A percentile compares a stretch with the other conserved stretches of the same genome.
These are phyloP conservation scores for Hippocampus kuda DNA, from an alignment of 2,797 vertebrate genomes.

Conservation along the genomic window DNA sequence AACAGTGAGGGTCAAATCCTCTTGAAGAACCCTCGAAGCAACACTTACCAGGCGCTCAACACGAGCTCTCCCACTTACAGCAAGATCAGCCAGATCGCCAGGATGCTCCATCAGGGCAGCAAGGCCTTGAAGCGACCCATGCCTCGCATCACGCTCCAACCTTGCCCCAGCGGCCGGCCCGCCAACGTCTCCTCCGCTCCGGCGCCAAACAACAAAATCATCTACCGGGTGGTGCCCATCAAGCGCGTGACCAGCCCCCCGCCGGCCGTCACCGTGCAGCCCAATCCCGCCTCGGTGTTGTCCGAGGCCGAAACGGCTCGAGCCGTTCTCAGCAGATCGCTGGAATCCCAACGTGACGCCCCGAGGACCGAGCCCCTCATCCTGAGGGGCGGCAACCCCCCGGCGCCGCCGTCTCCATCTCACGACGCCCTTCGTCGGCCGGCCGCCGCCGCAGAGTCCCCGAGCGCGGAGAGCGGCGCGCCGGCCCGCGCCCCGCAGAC, in stretches of 20 bases:
- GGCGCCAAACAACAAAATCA: constrained; percentile 27
- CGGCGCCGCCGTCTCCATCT: constrained; percentile 8
- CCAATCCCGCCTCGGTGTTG: constrained; percentile 5
- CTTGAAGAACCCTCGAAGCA: constrained; percentile 69
- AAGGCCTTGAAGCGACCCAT: constrained; percentile 40
- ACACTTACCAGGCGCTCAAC: constrained; percentile 60
- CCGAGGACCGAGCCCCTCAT: constrained; percentile 39
- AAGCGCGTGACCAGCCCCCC: constrained; percentile 3
- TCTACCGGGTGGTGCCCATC: constrained; percentile 41
- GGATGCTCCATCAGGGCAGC: constrained; percentile 58
- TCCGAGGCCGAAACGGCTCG: constrained; percentile 39
- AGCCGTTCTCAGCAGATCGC: constrained; percentile 58
- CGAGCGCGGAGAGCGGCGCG: constrained; percentile 5
- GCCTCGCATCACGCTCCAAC: constrained; percentile 47
- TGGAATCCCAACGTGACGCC: constrained; percentile 45
- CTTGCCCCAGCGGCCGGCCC: constrained; percentile 12
- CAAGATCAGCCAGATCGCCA: constrained; percentile 68
- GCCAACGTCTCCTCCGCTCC: neutral
- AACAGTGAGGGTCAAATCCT: constrained; percentile 82
- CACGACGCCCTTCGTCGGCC: constrained; percentile 10
- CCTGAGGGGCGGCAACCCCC: constrained; percentile 21
- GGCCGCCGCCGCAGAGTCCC: constrained; percentile 9
- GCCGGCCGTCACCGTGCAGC: neutral
- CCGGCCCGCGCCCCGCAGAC: constrained; percentile 10
- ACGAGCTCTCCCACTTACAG: constrained; percentile 57